phyloP scores from a whole-genome alignment of 2,113 vertebrate genomes.

The Amblyornis subalaris region DNA sequence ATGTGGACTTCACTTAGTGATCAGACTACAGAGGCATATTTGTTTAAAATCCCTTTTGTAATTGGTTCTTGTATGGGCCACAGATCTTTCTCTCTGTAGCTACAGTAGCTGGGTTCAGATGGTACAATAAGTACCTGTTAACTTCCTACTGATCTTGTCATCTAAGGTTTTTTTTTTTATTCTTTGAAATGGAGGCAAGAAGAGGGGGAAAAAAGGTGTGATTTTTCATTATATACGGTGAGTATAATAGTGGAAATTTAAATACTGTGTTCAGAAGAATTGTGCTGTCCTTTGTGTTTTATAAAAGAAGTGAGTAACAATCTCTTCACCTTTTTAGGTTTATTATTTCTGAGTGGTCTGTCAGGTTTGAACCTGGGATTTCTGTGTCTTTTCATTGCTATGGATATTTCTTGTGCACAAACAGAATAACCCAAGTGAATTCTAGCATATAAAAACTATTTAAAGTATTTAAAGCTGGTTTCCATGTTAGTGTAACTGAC shows the following conservation, averaged over 20 bases:
- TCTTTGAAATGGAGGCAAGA: not conserved
- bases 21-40: not conserved
- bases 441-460: not conserved
- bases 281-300: not conserved
- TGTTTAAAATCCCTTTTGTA: slow-evolving; percentile 1
- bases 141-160: not conserved
- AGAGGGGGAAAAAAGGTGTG: not conserved
- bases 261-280: not conserved
- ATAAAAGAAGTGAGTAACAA: not conserved
- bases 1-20: not conserved
- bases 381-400: not conserved
- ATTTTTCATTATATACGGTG: not conserved
- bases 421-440: not conserved
- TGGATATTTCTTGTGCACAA: not conserved
- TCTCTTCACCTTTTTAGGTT: not conserved
- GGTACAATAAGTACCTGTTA: not conserved
- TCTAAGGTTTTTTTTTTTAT: not conserved
- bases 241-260: not conserved
- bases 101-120: slow-evolving; percentile 3
- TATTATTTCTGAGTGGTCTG: not conserved
- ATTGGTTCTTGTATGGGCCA: not conserved
- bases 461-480: not conserved
- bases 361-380: not conserved
- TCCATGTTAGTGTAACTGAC: not conserved
- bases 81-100: not conserved